Evolutionary conservation across 2,113 vertebrate species (phyloP).

Genomic region (Malurus alboscapulatus): DNA sequence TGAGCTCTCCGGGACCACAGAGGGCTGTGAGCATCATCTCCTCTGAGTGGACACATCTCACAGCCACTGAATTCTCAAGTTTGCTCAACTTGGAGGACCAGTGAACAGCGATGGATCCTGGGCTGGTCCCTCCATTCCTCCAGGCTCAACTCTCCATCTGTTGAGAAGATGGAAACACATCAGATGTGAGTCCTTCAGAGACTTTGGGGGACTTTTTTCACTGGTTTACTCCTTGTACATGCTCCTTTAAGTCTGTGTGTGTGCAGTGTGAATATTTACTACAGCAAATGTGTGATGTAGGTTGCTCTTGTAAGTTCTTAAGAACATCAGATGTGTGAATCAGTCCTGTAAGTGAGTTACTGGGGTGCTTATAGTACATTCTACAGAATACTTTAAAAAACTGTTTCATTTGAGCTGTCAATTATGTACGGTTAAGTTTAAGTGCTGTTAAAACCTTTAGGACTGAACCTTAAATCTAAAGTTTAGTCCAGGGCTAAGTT

Average conservation of each 20-base stretch:
- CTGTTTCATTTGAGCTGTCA: neutral
- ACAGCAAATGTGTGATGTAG: neutral
- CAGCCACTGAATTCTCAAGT: neutral
- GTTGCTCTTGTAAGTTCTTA: neutral
- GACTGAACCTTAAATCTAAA: neutral
- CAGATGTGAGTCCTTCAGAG: neutral
- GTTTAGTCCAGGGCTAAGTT: accelerated
- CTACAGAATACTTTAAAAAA: neutral
- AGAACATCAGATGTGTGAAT: neutral
- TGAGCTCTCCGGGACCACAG: neutral
- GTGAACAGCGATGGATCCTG: no score
- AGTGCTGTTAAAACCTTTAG: neutral
- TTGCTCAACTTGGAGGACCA: neutral
- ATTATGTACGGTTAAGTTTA: neutral
- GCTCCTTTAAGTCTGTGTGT: neutral
- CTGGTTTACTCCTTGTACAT: neutral
- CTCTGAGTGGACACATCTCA: neutral
- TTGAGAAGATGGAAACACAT: neutral
- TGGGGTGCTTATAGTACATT: neutral
- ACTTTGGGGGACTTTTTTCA: neutral
- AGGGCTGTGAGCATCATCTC: neutral
- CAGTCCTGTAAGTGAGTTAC: neutral
- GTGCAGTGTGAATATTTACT: neutral
- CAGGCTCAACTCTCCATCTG: neutral
- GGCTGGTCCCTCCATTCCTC: neutral